Conservation (phyloP, 2,797 vertebrate genomes). For the Microcaecilia unicolor region DNA sequence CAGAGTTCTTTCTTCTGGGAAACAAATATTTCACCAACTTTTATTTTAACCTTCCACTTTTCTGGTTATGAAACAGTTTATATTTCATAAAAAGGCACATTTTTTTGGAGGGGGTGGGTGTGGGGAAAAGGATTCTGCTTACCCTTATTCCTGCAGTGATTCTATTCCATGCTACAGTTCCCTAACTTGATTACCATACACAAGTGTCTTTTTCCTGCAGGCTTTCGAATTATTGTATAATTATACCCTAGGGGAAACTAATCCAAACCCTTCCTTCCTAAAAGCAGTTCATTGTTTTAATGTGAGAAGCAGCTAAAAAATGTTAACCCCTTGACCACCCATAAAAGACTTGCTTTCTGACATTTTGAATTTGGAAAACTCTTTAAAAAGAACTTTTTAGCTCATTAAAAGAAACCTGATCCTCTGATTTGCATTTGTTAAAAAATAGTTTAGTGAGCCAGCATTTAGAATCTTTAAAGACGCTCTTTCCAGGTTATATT, state of each 20-base stretch:
- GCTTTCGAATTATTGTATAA: constrained; percentile 42
- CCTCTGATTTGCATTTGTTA: constrained; percentile 34
- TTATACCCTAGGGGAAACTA: constrained; percentile 39
- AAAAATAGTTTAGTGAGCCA: constrained; percentile 33
- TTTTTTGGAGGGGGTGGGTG: no score
- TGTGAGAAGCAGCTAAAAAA: constrained; percentile 42
- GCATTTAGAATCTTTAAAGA: constrained; percentile 32
- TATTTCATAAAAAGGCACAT: no score
- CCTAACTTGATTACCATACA: constrained; percentile 46
- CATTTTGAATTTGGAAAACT: no score
- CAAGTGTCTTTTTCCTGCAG: constrained; percentile 43
- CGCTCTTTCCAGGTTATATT: constrained; percentile 16
- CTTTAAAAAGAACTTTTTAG: not conserved
- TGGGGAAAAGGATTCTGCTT: no score
- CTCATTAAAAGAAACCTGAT: constrained; percentile 17
- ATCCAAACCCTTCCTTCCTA: constrained; percentile 43
- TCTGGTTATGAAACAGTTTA: no score
- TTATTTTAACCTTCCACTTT: no score
- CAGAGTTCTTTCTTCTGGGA: no score
- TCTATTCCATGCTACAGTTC: no score
- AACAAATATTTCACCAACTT: no score
- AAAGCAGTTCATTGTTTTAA: constrained; percentile 38
- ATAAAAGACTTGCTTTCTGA: no score
- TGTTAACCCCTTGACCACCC: no score
- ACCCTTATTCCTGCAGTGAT: no score